Conservation (phyloP, 2,113 vertebrate genomes). For the Micronycteris hirsuta region DNA sequence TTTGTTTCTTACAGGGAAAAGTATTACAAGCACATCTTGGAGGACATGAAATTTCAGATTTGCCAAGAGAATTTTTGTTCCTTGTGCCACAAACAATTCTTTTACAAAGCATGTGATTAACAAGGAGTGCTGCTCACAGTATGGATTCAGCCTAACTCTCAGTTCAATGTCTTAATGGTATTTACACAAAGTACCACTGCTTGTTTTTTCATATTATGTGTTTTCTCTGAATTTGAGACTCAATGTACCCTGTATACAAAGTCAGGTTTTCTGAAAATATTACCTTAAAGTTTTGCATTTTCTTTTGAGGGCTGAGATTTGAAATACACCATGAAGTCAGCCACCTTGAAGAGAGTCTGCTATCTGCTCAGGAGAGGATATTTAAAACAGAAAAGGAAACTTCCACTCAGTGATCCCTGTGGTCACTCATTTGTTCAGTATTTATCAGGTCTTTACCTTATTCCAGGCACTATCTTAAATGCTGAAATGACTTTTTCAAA, state of each 20-base stretch:
- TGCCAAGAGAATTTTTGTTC: not conserved
- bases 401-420: not conserved
- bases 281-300: not conserved
- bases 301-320: not conserved
- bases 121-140: not conserved
- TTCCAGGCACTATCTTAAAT: not conserved
- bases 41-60: not conserved
- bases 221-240: not conserved
- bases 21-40: not conserved
- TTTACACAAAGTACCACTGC: not conserved
- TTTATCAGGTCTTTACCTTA: not conserved
- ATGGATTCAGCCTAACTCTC: not conserved
- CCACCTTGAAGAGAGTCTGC: not conserved
- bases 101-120: not conserved
- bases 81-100: not conserved
- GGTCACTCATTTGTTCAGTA: not conserved
- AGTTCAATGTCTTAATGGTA: no score
- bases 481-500: not conserved
- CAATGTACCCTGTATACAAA: not conserved
- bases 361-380: not conserved
- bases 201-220: not conserved
- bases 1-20: not conserved
- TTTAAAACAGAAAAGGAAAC: not conserved
- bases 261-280: not conserved
- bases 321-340: not conserved